These are phyloP conservation scores for Corythoichthys intestinalis DNA, from an alignment of 2,113 vertebrate species.

Conservation along the genomic window DNA sequence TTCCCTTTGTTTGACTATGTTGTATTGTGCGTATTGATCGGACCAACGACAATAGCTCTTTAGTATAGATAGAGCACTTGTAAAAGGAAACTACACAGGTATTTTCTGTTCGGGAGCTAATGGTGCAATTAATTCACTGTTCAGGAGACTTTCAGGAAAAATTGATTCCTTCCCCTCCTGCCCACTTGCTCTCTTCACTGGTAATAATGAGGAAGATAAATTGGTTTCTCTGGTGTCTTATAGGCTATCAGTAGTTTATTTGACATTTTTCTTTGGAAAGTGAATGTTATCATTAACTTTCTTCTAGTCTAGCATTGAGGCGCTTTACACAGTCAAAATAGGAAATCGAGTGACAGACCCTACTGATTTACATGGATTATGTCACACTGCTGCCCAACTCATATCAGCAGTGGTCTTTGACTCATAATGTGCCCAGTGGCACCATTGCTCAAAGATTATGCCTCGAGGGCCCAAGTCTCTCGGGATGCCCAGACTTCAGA, in stretches of 20 bases:
- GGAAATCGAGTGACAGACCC: conserved; percentile 29
- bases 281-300: conserved; percentile 31
- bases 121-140: conserved; percentile 98
- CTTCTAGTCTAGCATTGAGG: conserved; percentile 32
- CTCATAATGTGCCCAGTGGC: conserved; percentile 43
- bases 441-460: conserved; percentile 56
- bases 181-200: conserved; percentile 76
- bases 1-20: conserved; percentile 77
- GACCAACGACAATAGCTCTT: conserved; percentile 82
- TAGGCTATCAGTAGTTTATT: conserved; percentile 84
- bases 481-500: conserved; percentile 48
- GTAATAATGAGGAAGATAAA: conserved; percentile 99
- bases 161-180: conserved; percentile 78
- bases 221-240: conserved; percentile 82
- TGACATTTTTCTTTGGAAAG: conserved; percentile 83
- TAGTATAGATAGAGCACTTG: conserved; percentile 86
- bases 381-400: conserved; percentile 36
- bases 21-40: neutral
- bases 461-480: conserved; percentile 47
- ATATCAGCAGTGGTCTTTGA: conserved; percentile 32
- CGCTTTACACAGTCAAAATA: conserved; percentile 45
- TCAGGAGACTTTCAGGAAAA: conserved; percentile 96
- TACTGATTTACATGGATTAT: conserved; percentile 50
- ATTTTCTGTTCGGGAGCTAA: conserved; percentile 91
- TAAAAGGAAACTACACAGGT: conserved; percentile 89